A percentile compares a stretch with the other conserved stretches of the same genome.
Evolutionary conservation across 2,797 vertebrate genomes (phyloP).

Genomic region (Potorous gilbertii): DNA sequence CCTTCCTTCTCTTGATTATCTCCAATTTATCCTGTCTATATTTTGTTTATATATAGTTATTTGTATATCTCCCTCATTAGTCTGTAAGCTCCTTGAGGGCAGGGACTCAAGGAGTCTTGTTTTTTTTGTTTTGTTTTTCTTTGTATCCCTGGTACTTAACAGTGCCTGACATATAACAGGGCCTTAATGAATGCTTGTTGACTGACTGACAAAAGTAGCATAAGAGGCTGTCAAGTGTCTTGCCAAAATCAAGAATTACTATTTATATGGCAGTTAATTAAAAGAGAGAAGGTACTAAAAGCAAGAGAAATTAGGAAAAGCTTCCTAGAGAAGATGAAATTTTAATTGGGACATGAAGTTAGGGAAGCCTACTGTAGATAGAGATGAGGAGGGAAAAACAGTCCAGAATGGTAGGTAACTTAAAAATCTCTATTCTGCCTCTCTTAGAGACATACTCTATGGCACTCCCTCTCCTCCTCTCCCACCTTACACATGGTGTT

Average conservation of each 20-base stretch:
- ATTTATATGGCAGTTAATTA: background rate
- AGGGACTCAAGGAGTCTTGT: background rate
- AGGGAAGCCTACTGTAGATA: background rate
- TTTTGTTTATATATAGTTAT: background rate
- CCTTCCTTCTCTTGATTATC: background rate
- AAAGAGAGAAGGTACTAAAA: background rate
- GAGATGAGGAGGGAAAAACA: background rate
- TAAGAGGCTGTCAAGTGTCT: background rate
- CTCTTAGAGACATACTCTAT: too few species aligned
- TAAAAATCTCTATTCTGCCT: background rate
- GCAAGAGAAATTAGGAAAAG: background rate
- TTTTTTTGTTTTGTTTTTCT: background rate
- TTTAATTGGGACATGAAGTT: background rate
- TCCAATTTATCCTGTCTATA: background rate
- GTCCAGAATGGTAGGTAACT: background rate
- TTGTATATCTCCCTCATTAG: background rate
- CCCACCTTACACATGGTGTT: background rate
- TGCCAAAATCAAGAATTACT: background rate
- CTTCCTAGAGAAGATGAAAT: background rate
- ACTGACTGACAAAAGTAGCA: background rate
- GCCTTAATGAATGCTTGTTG: background rate
- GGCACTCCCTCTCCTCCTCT: accelerated
- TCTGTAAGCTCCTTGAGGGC: background rate
- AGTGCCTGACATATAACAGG: background rate
- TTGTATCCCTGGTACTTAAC: background rate